A percentile compares a stretch with the other conserved stretches of the same genome.
Evolutionary conservation across 2,888 invertebrate species (phyloP).

Genomic region (Leptinotarsa rubiginosa): DNA sequence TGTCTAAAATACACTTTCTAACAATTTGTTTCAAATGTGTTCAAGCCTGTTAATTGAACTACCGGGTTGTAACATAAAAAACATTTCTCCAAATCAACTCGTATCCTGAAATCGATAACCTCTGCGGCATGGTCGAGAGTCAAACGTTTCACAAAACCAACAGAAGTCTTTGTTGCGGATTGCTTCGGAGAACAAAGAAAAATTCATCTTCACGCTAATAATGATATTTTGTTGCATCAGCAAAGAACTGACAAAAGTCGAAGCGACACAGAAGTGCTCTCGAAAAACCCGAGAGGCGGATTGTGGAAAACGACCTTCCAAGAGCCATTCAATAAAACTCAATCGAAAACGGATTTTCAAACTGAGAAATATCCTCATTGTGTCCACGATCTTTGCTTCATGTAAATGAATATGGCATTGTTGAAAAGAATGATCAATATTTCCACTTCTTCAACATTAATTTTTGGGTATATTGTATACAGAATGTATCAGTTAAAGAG

Average conservation of each 20-base stretch:
- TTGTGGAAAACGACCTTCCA: constrained; percentile 17
- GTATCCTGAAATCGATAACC: too few relatives aligned
- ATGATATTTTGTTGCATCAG: constrained; percentile 40
- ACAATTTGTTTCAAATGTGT: too few relatives aligned
- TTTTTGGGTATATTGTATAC: too few relatives aligned
- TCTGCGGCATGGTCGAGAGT: too few relatives aligned
- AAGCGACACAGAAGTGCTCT: constrained; percentile 28
- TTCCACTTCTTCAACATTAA: neutral
- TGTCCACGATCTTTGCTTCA: neutral
- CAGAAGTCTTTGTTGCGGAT: constrained; percentile 22
- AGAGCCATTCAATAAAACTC: constrained; percentile 31
- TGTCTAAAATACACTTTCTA: too few relatives aligned
- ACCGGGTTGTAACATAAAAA: too few relatives aligned
- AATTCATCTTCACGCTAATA: constrained; percentile 20
- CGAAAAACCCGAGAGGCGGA: constrained; percentile 26
- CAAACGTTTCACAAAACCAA: neutral
- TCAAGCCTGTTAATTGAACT: too few relatives aligned
- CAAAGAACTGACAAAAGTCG: constrained; percentile 40
- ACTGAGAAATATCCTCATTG: constrained; percentile 7
- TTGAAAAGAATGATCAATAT: neutral
- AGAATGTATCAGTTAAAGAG: too few relatives aligned
- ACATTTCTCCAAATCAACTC: neutral
- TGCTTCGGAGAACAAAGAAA: constrained; percentile 19
- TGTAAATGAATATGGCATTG: neutral
- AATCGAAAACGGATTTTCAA: constrained; percentile 28